Percentiles rank a stretch among this genome's conserved stretches.
phyloP scores from a whole-genome alignment of 37 sponge, comb jelly and placozoan species.

The Eunapius fragilis region DNA sequence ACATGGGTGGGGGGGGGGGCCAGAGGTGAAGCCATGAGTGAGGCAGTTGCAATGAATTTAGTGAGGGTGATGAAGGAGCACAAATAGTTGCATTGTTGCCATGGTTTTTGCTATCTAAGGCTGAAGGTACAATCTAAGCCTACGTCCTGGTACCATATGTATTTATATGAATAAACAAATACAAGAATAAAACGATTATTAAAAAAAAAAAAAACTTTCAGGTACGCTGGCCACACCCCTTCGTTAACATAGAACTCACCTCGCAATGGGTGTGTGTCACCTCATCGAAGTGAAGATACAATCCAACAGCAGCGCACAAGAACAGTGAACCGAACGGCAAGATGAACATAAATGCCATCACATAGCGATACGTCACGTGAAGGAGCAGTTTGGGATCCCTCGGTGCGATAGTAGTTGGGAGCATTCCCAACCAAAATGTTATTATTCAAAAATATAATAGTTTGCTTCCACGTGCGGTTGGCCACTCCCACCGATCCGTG shows the following conservation, averaged over 20 bases:
- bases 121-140: no score
- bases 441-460: no score
- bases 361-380: slow-evolving; percentile 37
- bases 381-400: slow-evolving; percentile 25
- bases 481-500: neutral
- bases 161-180: no score
- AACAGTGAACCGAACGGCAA: slow-evolving; percentile 26
- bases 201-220: neutral
- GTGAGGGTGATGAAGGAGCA: no score
- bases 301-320: slow-evolving; percentile 10
- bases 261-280: slow-evolving; percentile 45
- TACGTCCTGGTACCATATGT: no score
- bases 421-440: neutral
- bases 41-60: no score
- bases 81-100: no score
- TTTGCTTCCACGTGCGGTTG: neutral
- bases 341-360: slow-evolving; percentile 12
- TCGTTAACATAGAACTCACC: neutral
- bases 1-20: no score
- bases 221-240: neutral
- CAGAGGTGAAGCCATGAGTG: no score
- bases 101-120: no score
- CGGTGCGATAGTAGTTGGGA: neutral
- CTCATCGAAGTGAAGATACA: slow-evolving; percentile 27
- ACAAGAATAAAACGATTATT: no score